A percentile compares a stretch with the other conserved stretches of the same genome.
phyloP scores from a whole-genome alignment of 1,140 invertebrate species.

The Sitobion miscanthi region DNA sequence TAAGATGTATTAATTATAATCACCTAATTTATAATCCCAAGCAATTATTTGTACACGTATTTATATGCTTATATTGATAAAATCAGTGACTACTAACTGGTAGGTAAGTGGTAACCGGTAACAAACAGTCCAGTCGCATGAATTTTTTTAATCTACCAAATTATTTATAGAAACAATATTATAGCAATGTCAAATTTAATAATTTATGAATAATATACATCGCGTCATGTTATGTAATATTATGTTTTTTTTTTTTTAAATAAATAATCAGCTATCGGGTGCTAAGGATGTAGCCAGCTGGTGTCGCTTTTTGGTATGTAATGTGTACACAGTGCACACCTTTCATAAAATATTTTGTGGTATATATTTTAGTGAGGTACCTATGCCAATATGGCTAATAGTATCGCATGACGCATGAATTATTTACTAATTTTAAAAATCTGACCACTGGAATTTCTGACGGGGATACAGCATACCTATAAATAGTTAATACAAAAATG shows the following conservation, averaged over 20 bases:
- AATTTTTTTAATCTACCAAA: neutral
- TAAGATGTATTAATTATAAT: neutral
- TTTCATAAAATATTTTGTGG: neutral
- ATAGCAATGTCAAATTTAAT: neutral
- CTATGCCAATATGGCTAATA: constrained; percentile 7
- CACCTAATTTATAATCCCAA: neutral
- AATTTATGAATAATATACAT: neutral
- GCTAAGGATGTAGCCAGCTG: neutral
- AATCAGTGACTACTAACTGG: neutral
- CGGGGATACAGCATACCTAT: neutral
- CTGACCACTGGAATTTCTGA: neutral
- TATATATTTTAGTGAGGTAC: neutral
- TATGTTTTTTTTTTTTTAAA: neutral
- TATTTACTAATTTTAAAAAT: constrained; percentile 20
- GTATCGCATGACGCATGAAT: neutral
- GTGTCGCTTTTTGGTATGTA: neutral
- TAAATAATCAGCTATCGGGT: neutral
- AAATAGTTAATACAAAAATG: neutral
- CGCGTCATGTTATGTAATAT: neutral
- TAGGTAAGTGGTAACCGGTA: neutral
- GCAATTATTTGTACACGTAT: neutral
- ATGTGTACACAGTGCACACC: neutral
- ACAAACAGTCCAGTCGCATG: neutral
- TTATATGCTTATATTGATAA: neutral
- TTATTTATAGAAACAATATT: neutral